Evolutionary conservation across 2,888 invertebrate species (phyloP).

Genomic region (Hydrotaea cyrtoneurina): DNA sequence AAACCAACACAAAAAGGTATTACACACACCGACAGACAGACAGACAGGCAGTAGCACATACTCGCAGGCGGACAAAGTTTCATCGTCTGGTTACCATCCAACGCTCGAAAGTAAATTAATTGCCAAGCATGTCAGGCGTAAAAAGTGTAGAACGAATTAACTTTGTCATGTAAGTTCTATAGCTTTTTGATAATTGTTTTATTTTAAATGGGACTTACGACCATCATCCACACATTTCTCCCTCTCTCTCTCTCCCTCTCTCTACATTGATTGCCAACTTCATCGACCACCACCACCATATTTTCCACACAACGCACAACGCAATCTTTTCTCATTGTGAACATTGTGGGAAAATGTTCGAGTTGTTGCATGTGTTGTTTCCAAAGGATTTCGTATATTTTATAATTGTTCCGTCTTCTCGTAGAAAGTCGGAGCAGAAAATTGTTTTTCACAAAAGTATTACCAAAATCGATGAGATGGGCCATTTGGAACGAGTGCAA

Average conservation of each 20-base stretch:
- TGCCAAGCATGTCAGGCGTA: conserved; percentile 38
- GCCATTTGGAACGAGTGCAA: not conserved
- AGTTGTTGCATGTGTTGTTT: not conserved
- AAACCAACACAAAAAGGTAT: not conserved
- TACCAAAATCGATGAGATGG: not conserved
- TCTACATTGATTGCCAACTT: not conserved
- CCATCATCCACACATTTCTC: not conserved
- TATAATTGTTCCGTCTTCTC: not conserved
- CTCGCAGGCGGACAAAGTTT: not conserved
- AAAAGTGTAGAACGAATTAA: conserved; percentile 20
- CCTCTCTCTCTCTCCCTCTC: not conserved
- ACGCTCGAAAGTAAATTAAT: conserved; percentile 47
- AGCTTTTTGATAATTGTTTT: conserved; percentile 31
- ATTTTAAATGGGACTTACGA: not conserved
- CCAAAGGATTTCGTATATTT: not conserved
- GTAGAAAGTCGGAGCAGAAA: not conserved
- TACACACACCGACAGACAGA: not conserved
- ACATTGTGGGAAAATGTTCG: conserved; percentile 19
- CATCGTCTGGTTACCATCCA: not conserved
- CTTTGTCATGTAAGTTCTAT: not conserved
- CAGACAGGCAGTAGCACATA: not conserved
- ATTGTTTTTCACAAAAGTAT: not conserved
- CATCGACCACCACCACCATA: too few species aligned
- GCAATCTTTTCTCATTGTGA: too few species aligned
- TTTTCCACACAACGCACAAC: too few species aligned